phyloP scores from a whole-genome alignment of 2,888 invertebrate genomes.

The Apoderus coryli region DNA sequence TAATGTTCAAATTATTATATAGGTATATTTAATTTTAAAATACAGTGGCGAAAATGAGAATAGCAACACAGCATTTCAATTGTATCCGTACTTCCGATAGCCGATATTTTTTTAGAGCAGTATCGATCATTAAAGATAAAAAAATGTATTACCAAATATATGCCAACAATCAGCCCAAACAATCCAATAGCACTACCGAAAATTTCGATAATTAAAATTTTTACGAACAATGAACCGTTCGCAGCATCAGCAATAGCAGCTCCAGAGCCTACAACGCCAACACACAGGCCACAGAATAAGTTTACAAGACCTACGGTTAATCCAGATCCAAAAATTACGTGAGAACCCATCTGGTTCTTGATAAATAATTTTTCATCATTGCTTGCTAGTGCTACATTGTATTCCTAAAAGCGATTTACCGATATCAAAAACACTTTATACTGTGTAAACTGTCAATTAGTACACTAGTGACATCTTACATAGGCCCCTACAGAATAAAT shows the following conservation, averaged over 20 bases:
- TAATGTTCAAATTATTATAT: neutral
- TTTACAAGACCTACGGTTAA: constrained; percentile 90
- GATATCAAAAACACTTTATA: neutral
- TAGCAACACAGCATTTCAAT: too few species aligned
- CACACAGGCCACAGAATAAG: constrained; percentile 87
- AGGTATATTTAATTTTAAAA: neutral
- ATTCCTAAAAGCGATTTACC: constrained; percentile 18
- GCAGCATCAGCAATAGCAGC: constrained; percentile 98
- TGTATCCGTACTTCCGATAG: too few species aligned
- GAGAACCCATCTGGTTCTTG: constrained; percentile 69
- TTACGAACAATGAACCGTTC: constrained; percentile 91
- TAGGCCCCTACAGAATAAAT: too few species aligned
- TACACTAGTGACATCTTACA: too few species aligned
- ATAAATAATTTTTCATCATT: constrained; percentile 18
- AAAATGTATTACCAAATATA: constrained; percentile 45
- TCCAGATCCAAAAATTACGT: constrained; percentile 91
- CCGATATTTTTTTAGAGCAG: too few species aligned
- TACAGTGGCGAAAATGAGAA: too few species aligned
- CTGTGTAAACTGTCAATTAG: too few species aligned
- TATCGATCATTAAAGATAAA: too few species aligned
- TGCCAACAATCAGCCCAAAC: constrained; percentile 96
- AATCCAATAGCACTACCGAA: constrained; percentile 98
- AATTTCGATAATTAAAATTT: constrained; percentile 97
- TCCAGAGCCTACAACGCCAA: constrained; percentile 94
- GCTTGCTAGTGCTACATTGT: constrained; percentile 12